phyloP scores from a whole-genome alignment of 2,888 invertebrate genomes.

The Spilosoma lubricipeda region DNA sequence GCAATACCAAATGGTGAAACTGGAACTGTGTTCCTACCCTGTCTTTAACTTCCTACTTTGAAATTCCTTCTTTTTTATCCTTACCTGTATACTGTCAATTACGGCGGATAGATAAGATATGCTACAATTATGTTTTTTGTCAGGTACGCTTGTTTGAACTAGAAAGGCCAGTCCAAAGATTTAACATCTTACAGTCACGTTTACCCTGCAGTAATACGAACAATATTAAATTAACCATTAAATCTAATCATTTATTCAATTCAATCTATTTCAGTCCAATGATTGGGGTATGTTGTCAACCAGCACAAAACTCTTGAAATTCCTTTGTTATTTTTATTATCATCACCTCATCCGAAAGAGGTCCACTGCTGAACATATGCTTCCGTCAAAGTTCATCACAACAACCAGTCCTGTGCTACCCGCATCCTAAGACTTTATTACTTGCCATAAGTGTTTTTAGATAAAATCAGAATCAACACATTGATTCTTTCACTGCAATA shows the following conservation, averaged over 20 bases:
- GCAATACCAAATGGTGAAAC: conserved; percentile 59
- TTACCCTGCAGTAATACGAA: neutral
- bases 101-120: neutral
- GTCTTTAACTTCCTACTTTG: neutral
- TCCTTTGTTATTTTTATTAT: neutral
- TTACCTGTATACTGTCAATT: no score
- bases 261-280: no score
- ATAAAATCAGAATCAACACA: neutral
- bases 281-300: no score
- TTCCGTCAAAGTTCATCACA: no score
- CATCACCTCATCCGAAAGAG: no score
- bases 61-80: neutral
- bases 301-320: neutral
- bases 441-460: neutral
- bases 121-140: neutral
- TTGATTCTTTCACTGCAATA: neutral
- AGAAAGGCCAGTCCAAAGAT: neutral
- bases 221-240: no score
- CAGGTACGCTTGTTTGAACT: neutral
- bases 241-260: no score
- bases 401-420: no score
- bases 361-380: no score
- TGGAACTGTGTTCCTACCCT: conserved; percentile 35
- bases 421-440: neutral
- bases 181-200: neutral